Base-by-base conservation (phyloP, 2,888 invertebrate genomes). In the Anorthoa munda region DNA sequence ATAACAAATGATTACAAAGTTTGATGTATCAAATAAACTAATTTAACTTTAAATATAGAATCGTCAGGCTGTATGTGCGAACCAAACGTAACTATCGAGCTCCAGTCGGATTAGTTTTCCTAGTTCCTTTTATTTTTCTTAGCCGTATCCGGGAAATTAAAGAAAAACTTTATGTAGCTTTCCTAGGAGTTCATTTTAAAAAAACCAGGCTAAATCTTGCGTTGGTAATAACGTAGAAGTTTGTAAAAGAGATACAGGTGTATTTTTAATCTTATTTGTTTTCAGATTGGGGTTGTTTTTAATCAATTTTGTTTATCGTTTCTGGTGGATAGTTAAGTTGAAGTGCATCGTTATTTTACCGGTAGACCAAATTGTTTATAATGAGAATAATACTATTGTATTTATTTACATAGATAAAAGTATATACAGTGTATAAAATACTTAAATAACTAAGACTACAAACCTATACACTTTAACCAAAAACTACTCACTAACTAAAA, bases 91-190 rank as follows among this genome's bases (percentile, higher is more conserved):
- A 51, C 23, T 60, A 50, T 45, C 21, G 12, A 66, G 39, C 48
- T 50, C 2, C 9, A 50, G 45, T 50, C 51, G 18, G 7, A 48
- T 67, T 67, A 45, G 23, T 65, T 71, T 3, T 7, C 12, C 13
- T 17, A 39, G 39, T 15, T 39, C n/a, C 61, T 74, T 75, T 67
- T 56, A 21, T 60, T 83, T 77, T 61, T 31, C 51, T 18, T 46
- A 15, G n/a, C 39, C 39, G 21, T 31, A 45, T 4, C 80, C 15
- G 12, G 53, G 2, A 56, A 68, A 66, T 83, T 79, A 68, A 79
- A 83, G 64, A 13, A 72, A 60, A 79, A 83, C 79, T 72, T 68
- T 48, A 45, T 23, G 11, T 15, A 61, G 55, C 53, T 53, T 39
- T 58, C 31, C 61, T 70, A n/a, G n/a, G 53, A 66, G 63, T 13